Evolutionary conservation across 2,797 vertebrate genomes (phyloP), one percentile per base, ranked within the genome.

Genomic region (Urophycis tenuis): DNA sequence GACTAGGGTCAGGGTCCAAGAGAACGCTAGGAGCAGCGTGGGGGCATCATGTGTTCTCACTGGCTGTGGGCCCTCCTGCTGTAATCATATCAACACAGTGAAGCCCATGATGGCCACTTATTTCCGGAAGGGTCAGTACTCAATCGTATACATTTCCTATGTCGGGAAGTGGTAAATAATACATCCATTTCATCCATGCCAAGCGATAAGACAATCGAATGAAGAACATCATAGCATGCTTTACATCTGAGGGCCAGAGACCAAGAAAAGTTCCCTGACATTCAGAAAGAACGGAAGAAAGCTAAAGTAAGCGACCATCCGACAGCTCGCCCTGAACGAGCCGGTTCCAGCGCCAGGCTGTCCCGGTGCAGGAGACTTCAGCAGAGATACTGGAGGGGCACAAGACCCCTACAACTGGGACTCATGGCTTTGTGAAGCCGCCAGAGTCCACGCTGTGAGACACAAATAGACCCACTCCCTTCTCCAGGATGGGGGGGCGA

Each of bases 381-480:
- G 67, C 35, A 36, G 7, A 36, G 35, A 14, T 25, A 74, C 25
- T 41, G 29, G 34, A n/a, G 17, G 75, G 73, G 36, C 73, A 15
- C 19, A 3, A 49, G 29, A 53, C 79, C 74, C 70, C 41, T 0
- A 36, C 1, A 0, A 49, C 1, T 41, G 71, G 64, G 74, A 36
- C 15, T 74, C 75, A 9, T 74, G 73, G 35, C 75, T 67, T 79
- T 80, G n/a, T n/a, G n/a, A n/a, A n/a, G 9, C 35, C 82, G 83
- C 81, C 74, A 45, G 79, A 3, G 29, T 9, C 74, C 79, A 60
- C 0, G 69, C 85, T 82, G 78, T 36, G 81, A 78, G 79, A 83
- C 75, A 83, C 76, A 81, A 88, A 88, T 85, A 86, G 83, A 78
- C 60, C 3, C 15, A 79, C 75, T 76, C 19, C 67, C 67, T 76